A percentile compares a stretch with the other conserved stretches of the same genome.
Evolutionary conservation across 2,888 invertebrate species (phyloP).

Genomic region (Theretra japonica): DNA sequence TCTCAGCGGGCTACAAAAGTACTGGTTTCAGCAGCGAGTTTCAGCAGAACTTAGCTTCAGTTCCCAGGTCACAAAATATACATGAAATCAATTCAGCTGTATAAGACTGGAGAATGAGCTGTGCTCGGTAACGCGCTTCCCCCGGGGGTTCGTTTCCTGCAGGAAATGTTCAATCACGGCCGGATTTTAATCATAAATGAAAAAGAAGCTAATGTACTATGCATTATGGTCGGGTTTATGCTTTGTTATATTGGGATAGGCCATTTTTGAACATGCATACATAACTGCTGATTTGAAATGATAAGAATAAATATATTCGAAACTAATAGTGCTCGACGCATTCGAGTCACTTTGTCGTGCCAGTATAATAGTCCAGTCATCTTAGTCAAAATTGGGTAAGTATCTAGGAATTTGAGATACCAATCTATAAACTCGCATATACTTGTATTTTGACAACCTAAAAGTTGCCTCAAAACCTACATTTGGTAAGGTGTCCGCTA

Average conservation of each 20-base stretch:
- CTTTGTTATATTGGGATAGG: neutral
- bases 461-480: too few species aligned
- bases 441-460: too few species aligned
- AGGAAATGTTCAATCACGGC: constrained; percentile 64
- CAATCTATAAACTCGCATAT: too few species aligned
- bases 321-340: too few species aligned
- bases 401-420: too few species aligned
- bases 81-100: constrained; percentile 55
- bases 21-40: constrained; percentile 23
- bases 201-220: constrained; percentile 45
- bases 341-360: too few species aligned
- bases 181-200: constrained; percentile 70
- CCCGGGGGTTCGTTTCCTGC: constrained; percentile 66
- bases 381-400: too few species aligned
- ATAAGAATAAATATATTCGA: too few species aligned
- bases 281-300: too few species aligned
- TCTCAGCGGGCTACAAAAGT: constrained; percentile 31
- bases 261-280: neutral
- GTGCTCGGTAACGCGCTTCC: constrained; percentile 60
- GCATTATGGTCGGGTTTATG: neutral
- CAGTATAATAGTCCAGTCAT: too few species aligned
- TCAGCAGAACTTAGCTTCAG: constrained; percentile 19
- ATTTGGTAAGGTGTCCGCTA: too few species aligned
- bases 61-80: constrained; percentile 38
- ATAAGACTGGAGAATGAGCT: constrained; percentile 49